Base-by-base conservation (phyloP, 1,140 invertebrate species). In the Nymphalis io region DNA sequence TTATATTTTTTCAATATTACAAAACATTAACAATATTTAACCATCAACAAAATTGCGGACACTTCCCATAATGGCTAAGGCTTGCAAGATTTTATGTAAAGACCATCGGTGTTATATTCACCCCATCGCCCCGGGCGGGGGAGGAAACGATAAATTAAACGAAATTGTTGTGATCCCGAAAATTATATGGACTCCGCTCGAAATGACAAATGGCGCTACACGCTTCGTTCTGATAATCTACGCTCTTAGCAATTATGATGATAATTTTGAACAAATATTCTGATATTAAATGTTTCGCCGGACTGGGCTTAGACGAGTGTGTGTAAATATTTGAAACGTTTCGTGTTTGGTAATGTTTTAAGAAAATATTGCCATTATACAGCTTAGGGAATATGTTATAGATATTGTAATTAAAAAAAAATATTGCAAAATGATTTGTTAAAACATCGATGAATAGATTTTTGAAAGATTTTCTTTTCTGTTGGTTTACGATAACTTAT, bases 141-240 rank as follows among this genome's bases (percentile, higher is more conserved):
- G 68, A 60, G 38, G 59, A 65, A 70, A 46, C 74, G 63, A 75
- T 82, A 82, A 82, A 82, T 82, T 79, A 76, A 57, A 72, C 55
- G 70, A 81, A 76, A 79, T 81, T 80, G 76, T 82, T 82, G 73
- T 79, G 74, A 79, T 77, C 81, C 67, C 74, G 76, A 81, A 81
- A 76, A 82, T 82, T 79, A 77, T 78, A 74, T 73, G 63, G 68
- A 76, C 68, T 76, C 73, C 51, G 60, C 39, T 20, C 23, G 42
- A 44, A 70, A 79, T 81, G 79, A 83, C 79, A 75, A 80, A 83
- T 83, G 77, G 69, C 21, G 58, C 53, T 57, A 62, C 76, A 60
- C 53, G 68, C 68, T 42, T 59, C 68, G 42, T 72, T 70, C 60
- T 75, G 60, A 74, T 80, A 76, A 74, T 79, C 74, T 79, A 69